These are phyloP conservation scores for Phenganax marumi DNA, from an alignment of 92 coral and sea anemone genomes.

Conservation along the genomic window DNA sequence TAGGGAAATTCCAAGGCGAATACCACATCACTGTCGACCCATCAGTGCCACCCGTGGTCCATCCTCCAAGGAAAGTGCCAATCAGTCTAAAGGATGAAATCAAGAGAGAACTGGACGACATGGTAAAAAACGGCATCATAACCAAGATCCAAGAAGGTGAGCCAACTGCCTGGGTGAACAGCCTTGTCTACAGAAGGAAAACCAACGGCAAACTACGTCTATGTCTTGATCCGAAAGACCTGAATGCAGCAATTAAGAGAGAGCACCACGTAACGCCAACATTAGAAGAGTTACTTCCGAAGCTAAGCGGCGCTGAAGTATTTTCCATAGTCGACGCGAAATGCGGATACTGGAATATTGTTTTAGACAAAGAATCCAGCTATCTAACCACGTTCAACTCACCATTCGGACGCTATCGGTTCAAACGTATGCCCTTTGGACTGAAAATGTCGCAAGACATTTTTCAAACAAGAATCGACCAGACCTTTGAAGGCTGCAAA, in stretches of 20 bases:
- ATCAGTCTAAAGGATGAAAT: slow-evolving; percentile 55
- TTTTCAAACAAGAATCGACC: slow-evolving; percentile 47
- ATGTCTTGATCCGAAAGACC: slow-evolving; percentile 58
- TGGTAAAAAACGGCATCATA: slow-evolving; percentile 31
- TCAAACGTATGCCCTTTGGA: slow-evolving; percentile 44
- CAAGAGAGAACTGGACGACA: slow-evolving; percentile 35
- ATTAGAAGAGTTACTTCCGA: slow-evolving; percentile 49
- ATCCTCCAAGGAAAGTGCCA: slow-evolving; percentile 54
- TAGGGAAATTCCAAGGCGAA: slow-evolving; percentile 63
- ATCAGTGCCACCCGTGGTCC: slow-evolving; percentile 49
- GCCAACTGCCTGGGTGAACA: slow-evolving; percentile 44
- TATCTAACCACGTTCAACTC: slow-evolving; percentile 30
- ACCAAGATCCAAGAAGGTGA: slow-evolving; percentile 52
- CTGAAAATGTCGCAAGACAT: slow-evolving; percentile 44
- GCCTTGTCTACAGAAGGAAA: slow-evolving; percentile 55
- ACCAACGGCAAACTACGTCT: slow-evolving; percentile 44
- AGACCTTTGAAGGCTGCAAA: slow-evolving; percentile 37
- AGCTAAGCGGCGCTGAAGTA: slow-evolving; percentile 34
- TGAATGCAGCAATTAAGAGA: slow-evolving; percentile 53
- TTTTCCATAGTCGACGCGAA: slow-evolving; percentile 46
- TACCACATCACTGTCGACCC: slow-evolving; percentile 59
- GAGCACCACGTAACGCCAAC: slow-evolving; percentile 59
- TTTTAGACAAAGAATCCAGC: slow-evolving; percentile 31
- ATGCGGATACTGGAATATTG: slow-evolving; percentile 39
- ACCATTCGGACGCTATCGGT: slow-evolving; percentile 27